phyloP scores from a whole-genome alignment of 1,140 invertebrate species.

The Mya arenaria region DNA sequence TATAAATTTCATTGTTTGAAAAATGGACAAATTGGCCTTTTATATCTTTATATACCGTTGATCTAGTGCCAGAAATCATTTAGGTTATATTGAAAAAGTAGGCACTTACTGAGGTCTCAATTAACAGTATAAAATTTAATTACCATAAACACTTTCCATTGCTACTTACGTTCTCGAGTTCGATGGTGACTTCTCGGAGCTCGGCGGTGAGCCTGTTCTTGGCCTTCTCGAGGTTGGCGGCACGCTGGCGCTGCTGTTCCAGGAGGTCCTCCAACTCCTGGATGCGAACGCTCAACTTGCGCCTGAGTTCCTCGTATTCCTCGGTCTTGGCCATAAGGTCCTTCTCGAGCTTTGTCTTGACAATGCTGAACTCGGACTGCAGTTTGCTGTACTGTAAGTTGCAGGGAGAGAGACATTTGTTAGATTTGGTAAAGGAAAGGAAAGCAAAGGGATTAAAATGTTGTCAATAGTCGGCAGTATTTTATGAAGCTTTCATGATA shows the following conservation, averaged over 20 bases:
- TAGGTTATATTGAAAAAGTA: no score
- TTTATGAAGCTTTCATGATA: background rate
- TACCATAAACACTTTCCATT: background rate
- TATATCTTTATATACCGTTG: no score
- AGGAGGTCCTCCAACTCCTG: constrained; percentile 76
- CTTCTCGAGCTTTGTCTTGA: constrained; percentile 79
- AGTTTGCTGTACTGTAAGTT: constrained; percentile 69
- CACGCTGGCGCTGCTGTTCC: constrained; percentile 74
- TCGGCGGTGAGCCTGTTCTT: constrained; percentile 79
- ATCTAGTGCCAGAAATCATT: no score
- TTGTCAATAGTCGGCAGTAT: background rate
- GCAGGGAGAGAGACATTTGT: no score
- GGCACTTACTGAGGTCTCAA: no score
- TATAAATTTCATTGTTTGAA: no score
- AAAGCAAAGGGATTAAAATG: background rate
- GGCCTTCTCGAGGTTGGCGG: constrained; percentile 77
- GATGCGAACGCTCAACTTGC: constrained; percentile 76
- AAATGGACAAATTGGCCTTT: no score
- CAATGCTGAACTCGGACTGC: constrained; percentile 72
- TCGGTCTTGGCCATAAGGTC: constrained; percentile 78
- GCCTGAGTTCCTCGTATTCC: constrained; percentile 80
- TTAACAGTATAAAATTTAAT: no score
- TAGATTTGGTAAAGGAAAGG: no score
- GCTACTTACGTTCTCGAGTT: constrained; percentile 79
- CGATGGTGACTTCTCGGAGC: constrained; percentile 79